Evolutionary conservation across 1,140 invertebrate species (phyloP).

Genomic region (Pogonus chalceus): DNA sequence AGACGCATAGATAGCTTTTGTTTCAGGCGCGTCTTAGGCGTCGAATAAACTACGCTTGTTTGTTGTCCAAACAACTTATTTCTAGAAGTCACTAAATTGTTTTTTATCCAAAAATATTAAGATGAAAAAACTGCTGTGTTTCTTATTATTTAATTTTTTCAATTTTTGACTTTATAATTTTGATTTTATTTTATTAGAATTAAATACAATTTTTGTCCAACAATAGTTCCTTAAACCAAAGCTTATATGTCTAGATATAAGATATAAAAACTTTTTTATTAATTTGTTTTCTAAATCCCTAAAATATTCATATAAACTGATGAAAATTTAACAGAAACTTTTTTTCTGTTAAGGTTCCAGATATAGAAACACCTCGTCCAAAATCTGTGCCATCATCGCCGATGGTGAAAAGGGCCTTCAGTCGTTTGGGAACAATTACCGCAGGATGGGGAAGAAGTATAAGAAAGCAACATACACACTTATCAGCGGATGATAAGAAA

Average conservation of each 20-base stretch:
- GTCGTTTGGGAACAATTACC: conserved; percentile 75
- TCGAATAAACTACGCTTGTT: no score
- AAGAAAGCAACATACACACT: conserved; percentile 56
- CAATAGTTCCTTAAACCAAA: not conserved
- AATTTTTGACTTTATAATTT: not conserved
- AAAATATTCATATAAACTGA: not conserved
- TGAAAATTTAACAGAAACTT: not conserved
- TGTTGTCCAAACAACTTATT: no score
- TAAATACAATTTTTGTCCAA: no score
- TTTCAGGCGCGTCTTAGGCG: no score
- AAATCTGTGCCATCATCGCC: conserved; percentile 89
- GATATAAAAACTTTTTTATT: no score
- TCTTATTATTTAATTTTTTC: no score
- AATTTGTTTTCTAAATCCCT: no score
- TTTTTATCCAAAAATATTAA: no score
- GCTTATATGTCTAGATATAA: no score
- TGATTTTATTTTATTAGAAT: not conserved
- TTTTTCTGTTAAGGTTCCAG: conserved; percentile 23
- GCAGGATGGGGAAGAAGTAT: conserved; percentile 82
- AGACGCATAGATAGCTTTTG: no score
- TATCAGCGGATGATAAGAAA: conserved; percentile 77
- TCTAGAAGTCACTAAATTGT: no score
- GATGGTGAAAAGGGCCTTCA: conserved; percentile 89
- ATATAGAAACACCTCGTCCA: conserved; percentile 49
- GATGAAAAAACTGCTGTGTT: no score